Evolutionary conservation across 2,113 vertebrate genomes (phyloP), one percentile per base, ranked within the genome.

Genomic region (Sclerurus mexicanus): DNA sequence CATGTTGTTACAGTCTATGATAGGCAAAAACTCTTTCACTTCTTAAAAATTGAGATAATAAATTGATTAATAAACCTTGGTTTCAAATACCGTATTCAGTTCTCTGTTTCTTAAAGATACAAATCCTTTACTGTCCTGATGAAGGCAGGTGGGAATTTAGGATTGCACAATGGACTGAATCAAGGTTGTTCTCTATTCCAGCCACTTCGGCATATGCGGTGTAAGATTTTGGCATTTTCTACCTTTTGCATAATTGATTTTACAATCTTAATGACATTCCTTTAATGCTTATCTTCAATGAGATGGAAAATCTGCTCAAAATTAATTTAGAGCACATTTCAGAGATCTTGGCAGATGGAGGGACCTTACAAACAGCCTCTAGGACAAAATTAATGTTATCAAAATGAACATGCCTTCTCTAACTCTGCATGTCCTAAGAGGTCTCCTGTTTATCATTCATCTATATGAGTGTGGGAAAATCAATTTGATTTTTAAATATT

Each of bases 281-380:
- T 94, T 85, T 85, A 62, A 81, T 60, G 40, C 44, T 93, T 91
- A 79, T 91, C 94, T 87, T 91, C 85, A 79, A 40, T 64, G 71
- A 96, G 71, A 85, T 64, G 49, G 78, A 89, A 95, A 96, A 85
- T 89, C 56, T 90, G 30, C 62, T 79, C 60, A 82, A 72, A 94
- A 91, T 84, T 89, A 96, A 63, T 93, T 94, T 73, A 91, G 66
- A 93, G 20, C 35, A 72, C 31, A 79, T 91, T 35, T 90, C 49
- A 49, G n/a, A 92, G 53, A 90, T 37, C 47, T 68, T 89, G 66
- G 71, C 66, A 94, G 60, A 90, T 64, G 71, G 66, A 85, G 31
- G 52, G 19, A 85, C 60, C 52, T 85, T 79, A 75, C 52, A 24
- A 72, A 85, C 35, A 89, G 46, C 52, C 68, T 75, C 37, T 56